Evolutionary conservation across 2,113 vertebrate genomes (phyloP), one percentile per base, ranked within the genome.

Genomic region (Piaya cayana): DNA sequence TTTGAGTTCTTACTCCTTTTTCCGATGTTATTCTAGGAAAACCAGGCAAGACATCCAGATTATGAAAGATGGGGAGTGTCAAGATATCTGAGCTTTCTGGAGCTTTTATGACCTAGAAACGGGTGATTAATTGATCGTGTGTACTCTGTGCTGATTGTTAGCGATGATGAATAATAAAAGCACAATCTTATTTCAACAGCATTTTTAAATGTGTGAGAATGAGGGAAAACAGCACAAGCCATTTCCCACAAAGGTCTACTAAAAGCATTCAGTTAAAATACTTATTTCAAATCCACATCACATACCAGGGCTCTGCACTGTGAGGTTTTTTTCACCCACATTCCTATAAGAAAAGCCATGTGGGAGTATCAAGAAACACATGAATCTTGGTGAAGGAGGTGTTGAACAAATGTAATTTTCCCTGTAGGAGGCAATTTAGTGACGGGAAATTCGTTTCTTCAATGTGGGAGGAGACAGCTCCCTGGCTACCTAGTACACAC

Each of bases 1-100:
- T 80, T 34, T 43, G 0, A 52, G n/a, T 11, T 83, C 75, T 82
- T 62, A 77, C 75, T 86, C 32, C 65, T 76, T 81, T 82, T 86
- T 56, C 65, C 42, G 64, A 0, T 19, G 5, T 86, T 86, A 64
- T 74, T 95, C 60, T 75, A 97, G 96, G 92, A 95, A 78, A 96
- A 96, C 90, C 56, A 95, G 68, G 69, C 93, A 86, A 95, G 93
- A 96, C 10, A 95, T 96, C 65, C 34, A 4, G 72, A 96, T 97
- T 95, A 88, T 95, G 90, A 95, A 90, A 86, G 72, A 97, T 0
- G 90, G 94, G 26, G 43, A 81, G 2, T 97, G 96, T 83, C 36
- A 75, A 94, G 52, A 88, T 60, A 14, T 6, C 42, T 92, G 82
- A 95, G 19, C 8, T 83, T 75, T 83, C 83, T 71, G 52, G 32